Evolutionary conservation across 2,113 vertebrate genomes (phyloP).

Genomic region (Diglossa brunneiventris): DNA sequence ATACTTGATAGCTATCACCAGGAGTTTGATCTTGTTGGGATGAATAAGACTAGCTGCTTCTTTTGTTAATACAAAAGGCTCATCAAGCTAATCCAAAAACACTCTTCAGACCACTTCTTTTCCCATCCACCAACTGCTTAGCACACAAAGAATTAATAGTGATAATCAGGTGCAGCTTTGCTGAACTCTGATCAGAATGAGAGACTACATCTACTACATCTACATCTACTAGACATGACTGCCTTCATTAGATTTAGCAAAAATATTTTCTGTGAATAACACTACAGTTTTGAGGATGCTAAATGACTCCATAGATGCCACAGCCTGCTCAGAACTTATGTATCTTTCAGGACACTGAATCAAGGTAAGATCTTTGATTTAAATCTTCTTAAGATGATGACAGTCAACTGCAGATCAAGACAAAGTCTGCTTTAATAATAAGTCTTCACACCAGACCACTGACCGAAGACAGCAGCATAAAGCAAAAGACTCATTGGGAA

Average conservation of each 20-base stretch:
- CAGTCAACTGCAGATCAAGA: not conserved
- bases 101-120: not conserved
- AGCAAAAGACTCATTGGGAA: not conserved
- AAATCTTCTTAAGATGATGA: not conserved
- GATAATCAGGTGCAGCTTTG: not conserved
- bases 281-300: not conserved
- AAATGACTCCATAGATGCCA: not conserved
- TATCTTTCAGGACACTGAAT: not conserved
- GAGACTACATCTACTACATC: not conserved
- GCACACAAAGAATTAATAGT: not conserved
- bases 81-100: not conserved
- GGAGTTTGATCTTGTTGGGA: not conserved
- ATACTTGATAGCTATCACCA: not conserved
- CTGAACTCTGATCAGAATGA: not conserved
- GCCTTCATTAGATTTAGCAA: not conserved
- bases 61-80: not conserved
- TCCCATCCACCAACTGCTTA: not conserved
- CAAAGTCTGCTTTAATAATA: not conserved
- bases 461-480: not conserved
- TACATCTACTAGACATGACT: not conserved
- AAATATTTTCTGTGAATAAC: not conserved
- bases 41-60: not conserved
- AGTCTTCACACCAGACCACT: not conserved
- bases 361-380: not conserved
- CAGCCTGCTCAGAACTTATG: not conserved